Evolutionary conservation across 2,888 invertebrate species (phyloP).

Genomic region (Agrochola lota): DNA sequence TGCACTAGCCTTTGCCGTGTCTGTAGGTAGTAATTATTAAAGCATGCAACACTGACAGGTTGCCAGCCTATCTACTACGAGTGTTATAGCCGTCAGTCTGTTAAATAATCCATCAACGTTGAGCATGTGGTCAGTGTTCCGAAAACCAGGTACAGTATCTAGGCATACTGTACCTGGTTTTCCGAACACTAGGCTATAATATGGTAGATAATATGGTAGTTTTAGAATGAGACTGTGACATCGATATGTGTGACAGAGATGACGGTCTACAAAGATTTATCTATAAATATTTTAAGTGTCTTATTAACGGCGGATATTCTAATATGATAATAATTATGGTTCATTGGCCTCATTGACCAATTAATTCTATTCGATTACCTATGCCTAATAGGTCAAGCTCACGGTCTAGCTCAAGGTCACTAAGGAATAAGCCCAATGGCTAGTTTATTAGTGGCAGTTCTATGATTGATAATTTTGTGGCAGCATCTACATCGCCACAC

Average conservation of each 20-base stretch:
- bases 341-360: too few species aligned
- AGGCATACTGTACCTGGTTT: too few species aligned
- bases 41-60: conserved; percentile 13
- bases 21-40: conserved; percentile 27
- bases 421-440: too few species aligned
- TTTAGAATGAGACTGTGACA: too few species aligned
- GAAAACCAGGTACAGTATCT: neutral
- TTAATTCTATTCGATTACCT: too few species aligned
- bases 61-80: conserved; percentile 3
- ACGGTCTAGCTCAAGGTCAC: too few species aligned
- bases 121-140: neutral
- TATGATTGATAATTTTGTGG: too few species aligned
- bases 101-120: conserved; percentile 38
- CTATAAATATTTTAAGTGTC: neutral
- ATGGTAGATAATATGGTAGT: too few species aligned
- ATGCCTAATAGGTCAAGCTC: too few species aligned
- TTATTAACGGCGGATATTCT: neutral
- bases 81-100: conserved; percentile 9
- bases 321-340: neutral
- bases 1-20: neutral
- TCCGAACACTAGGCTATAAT: too few species aligned
- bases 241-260: neutral
- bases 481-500: too few species aligned
- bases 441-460: neutral
- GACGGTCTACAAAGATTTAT: too few species aligned